phyloP scores from a whole-genome alignment of 2,888 invertebrate species.

The Sinelater perroti region DNA sequence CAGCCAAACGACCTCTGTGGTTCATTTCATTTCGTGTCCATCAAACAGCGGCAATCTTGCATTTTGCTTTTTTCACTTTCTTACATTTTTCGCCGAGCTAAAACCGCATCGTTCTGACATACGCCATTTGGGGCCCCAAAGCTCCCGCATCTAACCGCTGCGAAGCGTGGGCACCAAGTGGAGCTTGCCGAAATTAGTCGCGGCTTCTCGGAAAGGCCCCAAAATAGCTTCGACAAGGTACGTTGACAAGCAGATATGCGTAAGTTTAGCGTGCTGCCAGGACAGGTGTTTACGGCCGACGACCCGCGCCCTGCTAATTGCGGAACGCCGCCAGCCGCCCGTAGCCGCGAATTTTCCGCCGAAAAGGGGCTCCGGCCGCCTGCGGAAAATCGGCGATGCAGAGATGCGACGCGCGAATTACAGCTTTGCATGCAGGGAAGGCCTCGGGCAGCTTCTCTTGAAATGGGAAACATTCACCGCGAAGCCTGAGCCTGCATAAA shows the following conservation, averaged over 20 bases:
- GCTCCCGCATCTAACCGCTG: too few species aligned
- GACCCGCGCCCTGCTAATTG: constrained; percentile 41
- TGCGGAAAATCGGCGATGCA: too few species aligned
- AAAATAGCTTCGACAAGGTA: constrained; percentile 33
- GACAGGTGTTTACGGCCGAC: constrained; percentile 44
- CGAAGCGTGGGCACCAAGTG: too few species aligned
- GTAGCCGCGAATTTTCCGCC: background rate
- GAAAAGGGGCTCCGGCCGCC: background rate
- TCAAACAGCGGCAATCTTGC: too few species aligned
- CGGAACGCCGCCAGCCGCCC: constrained; percentile 29
- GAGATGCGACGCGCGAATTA: too few species aligned
- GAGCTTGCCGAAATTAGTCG: constrained; percentile 23
- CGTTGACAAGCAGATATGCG: constrained; percentile 34
- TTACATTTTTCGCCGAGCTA: too few species aligned
- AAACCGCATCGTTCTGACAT: too few species aligned
- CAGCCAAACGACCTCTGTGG: too few species aligned
- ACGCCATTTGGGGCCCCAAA: too few species aligned
- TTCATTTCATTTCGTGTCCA: too few species aligned
- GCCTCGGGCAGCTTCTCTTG: constrained; percentile 4
- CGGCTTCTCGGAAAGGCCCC: constrained; percentile 20
- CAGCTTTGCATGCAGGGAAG: background rate
- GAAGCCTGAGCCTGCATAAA: constrained; percentile 15
- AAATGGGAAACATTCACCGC: constrained; percentile 27
- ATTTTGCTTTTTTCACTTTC: too few species aligned
- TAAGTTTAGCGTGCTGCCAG: constrained; percentile 31